Percentiles rank a stretch among this genome's conserved stretches.
These are phyloP conservation scores for Apotomis betuletana DNA, from an alignment of 2,888 invertebrate species.

Conservation along the genomic window DNA sequence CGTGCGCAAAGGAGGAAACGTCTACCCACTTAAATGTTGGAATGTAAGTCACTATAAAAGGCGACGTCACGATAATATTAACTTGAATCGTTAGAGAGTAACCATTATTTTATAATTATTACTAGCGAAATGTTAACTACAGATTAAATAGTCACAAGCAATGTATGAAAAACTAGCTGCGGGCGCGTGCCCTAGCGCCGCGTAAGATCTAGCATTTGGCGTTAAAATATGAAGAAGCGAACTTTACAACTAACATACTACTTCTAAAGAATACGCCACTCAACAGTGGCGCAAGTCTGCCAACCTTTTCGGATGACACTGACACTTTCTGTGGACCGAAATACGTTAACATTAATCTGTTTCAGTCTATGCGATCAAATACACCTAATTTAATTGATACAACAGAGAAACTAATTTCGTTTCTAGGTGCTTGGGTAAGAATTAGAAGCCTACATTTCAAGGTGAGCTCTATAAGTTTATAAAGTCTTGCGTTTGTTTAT, in stretches of 20 bases:
- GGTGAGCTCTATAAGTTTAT: no score
- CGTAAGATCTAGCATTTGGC: constrained; percentile 65
- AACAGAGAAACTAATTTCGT: no score
- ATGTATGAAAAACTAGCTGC: constrained; percentile 24
- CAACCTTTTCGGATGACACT: neutral
- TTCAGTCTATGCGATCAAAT: no score
- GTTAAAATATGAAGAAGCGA: constrained; percentile 58
- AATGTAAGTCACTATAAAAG: constrained; percentile 27
- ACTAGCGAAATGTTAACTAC: constrained; percentile 48
- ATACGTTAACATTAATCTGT: no score
- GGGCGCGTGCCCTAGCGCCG: neutral
- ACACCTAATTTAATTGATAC: no score
- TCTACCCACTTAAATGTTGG: constrained; percentile 32
- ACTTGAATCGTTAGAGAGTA: constrained; percentile 27
- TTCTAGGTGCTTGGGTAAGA: no score
- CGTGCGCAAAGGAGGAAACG: constrained; percentile 29
- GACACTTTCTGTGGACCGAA: no score
- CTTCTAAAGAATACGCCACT: neutral
- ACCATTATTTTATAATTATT: constrained; percentile 36
- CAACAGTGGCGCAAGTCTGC: neutral
- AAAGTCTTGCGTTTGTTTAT: no score
- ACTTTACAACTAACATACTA: constrained; percentile 40
- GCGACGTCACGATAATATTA: constrained; percentile 25
- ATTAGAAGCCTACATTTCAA: no score
- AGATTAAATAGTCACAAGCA: constrained; percentile 35